These are phyloP conservation scores for Drosophila sordidula DNA, from an alignment of 2,888 invertebrate species.

Conservation along the genomic window DNA sequence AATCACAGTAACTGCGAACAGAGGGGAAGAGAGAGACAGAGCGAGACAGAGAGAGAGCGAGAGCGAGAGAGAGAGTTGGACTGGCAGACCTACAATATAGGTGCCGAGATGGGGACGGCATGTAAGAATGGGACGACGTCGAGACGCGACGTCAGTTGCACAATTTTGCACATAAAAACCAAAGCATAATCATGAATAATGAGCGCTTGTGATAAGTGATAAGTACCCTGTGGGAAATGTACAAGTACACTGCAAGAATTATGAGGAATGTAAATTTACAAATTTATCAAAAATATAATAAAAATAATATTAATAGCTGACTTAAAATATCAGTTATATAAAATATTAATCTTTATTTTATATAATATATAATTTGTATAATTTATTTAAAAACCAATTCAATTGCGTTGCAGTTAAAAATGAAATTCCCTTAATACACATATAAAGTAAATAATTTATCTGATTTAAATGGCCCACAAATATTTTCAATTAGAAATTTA, in stretches of 20 bases:
- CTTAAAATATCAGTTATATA: background rate
- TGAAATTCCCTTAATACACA: background rate
- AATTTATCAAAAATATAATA: no score
- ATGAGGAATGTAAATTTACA: no score
- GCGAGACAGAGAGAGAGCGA: background rate
- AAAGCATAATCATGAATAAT: constrained; percentile 84
- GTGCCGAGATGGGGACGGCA: constrained; percentile 20
- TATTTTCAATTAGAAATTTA: no score
- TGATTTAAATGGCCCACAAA: background rate
- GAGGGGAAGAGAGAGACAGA: constrained; percentile 20
- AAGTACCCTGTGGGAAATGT: constrained; percentile 73
- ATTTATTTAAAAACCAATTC: background rate
- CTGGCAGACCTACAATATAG: constrained; percentile 17
- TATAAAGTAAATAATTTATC: background rate
- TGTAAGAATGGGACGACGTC: constrained; percentile 41
- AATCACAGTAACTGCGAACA: constrained; percentile 67
- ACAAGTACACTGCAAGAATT: constrained; percentile 31
- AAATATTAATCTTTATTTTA: background rate
- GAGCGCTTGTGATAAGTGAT: constrained; percentile 78
- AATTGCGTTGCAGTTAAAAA: background rate
- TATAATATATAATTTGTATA: background rate
- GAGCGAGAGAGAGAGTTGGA: constrained; percentile 3
- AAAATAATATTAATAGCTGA: background rate
- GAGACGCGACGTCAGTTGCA: constrained; percentile 73
- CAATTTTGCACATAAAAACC: constrained; percentile 81